phyloP scores from a whole-genome alignment of 2,113 vertebrate species.

The Marmota monax region DNA sequence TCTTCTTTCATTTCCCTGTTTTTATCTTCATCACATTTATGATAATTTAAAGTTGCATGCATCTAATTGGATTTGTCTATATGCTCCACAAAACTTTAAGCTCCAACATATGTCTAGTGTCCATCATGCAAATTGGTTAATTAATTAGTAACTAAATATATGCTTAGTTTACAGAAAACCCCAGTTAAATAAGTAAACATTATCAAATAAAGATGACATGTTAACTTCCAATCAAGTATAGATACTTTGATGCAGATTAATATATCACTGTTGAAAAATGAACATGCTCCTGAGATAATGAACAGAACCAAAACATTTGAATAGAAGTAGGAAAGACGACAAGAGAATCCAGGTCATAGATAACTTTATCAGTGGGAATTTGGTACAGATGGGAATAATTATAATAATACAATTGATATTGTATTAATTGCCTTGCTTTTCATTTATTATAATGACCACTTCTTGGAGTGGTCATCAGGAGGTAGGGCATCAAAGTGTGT shows the following conservation, averaged over 20 bases:
- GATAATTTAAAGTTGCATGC: not conserved
- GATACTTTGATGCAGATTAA: slow-evolving; percentile 32
- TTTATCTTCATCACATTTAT: not conserved
- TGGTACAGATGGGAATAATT: no score
- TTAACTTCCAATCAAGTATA: slow-evolving; percentile 1
- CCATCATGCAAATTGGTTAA: slow-evolving; percentile 16
- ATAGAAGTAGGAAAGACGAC: not conserved
- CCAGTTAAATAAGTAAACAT: slow-evolving; percentile 38
- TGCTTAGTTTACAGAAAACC: not conserved
- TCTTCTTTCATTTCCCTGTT: not conserved
- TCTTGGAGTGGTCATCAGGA: not conserved
- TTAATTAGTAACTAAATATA: slow-evolving; percentile 38
- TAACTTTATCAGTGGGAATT: no score
- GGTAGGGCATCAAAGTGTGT: not conserved
- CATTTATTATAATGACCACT: not conserved
- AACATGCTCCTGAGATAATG: not conserved
- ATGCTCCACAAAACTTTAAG: not conserved
- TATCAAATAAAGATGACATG: not conserved
- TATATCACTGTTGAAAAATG: slow-evolving; percentile 34
- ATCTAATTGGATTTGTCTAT: slow-evolving; percentile 14
- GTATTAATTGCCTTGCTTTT: no score
- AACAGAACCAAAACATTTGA: not conserved
- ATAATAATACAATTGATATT: no score
- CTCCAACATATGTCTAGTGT: not conserved
- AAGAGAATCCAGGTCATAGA: not conserved